Evolutionary conservation across 2,888 invertebrate species (phyloP), one percentile per base, ranked within the genome.

Genomic region (Odontomyia ornata): DNA sequence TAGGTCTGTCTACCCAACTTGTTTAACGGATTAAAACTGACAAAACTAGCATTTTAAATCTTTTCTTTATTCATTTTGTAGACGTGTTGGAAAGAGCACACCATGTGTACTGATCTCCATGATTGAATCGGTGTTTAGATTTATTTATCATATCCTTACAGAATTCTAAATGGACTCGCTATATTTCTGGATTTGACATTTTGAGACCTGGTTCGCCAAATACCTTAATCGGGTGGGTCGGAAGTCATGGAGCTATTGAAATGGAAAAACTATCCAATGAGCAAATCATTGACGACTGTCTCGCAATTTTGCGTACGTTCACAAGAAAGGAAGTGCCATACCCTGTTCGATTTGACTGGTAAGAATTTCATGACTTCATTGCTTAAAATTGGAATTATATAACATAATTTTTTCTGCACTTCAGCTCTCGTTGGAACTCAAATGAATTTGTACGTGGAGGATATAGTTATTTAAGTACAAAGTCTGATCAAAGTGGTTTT

Each of bases 151-250:
- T 36, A 36, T 5, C 9, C 9, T 36, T 36, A 9, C 81, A 82
- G 77, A 79, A 81, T 47, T 80, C 85, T 52, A 78, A 82, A 28
- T 93, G 93, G 93, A 87, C 88, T 2, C 86, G 86, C 80, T 88
- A 89, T 81, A 85, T 93, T 30, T 89, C 91, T 18, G 92, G 92
- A 1, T 92, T 93, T 84, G 92, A 93, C 82, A 87, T 90, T 47
- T 82, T 91, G 13, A 85, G 88, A 52, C 87, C 88, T 73, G 84
- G 86, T 28, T 82, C 83, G 9, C 85, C 87, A 0, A 88, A 87
- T 79, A 88, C 90, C 36, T 84, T 93, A 30, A 82, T 92, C 7
- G 92, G 90, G 0, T 93, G 92, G 92, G 87, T 93, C 7, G 90
- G 91, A 15, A 91, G 91, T 0, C 84, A 87, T 76, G 91, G 91